These are phyloP conservation scores for Littorina saxatilis DNA, from an alignment of 1,140 invertebrate genomes.

Conservation along the genomic window DNA sequence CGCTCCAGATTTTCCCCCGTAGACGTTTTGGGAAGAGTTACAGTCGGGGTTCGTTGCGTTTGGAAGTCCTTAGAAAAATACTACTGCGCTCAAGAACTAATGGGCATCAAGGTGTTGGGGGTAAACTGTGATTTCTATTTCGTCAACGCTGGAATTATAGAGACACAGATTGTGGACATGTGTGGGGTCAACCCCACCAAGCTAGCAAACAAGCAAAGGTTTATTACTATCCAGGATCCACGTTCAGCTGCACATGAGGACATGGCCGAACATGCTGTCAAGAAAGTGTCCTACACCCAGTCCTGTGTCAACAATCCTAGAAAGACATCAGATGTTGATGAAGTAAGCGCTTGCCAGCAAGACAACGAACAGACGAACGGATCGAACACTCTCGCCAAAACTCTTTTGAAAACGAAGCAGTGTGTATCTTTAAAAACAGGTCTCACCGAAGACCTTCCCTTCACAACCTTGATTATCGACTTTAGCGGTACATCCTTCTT, in stretches of 20 bases:
- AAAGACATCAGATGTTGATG: neutral
- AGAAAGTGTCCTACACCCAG: neutral
- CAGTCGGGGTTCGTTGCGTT: neutral
- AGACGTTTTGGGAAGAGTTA: neutral
- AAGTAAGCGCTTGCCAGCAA: neutral
- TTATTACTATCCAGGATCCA: neutral
- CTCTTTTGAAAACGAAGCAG: neutral
- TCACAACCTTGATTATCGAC: constrained; percentile 1
- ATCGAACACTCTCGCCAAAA: neutral
- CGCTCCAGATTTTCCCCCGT: constrained; percentile 22
- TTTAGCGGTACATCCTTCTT: constrained; percentile 1
- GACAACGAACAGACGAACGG: neutral
- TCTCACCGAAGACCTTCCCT: neutral
- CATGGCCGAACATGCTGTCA: neutral
- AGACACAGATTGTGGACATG: constrained; percentile 28
- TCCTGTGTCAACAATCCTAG: neutral
- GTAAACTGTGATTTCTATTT: constrained; percentile 43
- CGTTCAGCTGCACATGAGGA: neutral
- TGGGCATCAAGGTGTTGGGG: neutral
- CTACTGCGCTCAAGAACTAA: neutral
- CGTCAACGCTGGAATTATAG: constrained; percentile 43
- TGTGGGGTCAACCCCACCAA: constrained; percentile 37
- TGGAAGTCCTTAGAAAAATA: neutral
- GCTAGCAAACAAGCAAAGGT: constrained; percentile 40
- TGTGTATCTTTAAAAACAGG: neutral